Percentiles rank a stretch among this genome's conserved stretches.
Conservation (phyloP, 1,140 invertebrate genomes). For the Babylonia areolata region DNA sequence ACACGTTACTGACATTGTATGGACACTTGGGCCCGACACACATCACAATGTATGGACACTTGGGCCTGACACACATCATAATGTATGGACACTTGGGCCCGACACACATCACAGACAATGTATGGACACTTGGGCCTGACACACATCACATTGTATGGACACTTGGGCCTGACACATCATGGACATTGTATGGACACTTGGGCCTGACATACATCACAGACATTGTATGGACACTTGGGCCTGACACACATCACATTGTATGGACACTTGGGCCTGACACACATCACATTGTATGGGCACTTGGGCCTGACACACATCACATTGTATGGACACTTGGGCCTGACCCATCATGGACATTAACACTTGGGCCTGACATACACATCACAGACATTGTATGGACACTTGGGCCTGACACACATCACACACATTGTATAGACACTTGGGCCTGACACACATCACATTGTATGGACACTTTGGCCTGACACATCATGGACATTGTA, state of each 20-base stretch:
- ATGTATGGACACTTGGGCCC: too few species aligned
- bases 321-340: too few species aligned
- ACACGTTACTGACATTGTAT: too few species aligned
- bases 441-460: background rate
- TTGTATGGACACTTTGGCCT: background rate
- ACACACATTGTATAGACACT: background rate
- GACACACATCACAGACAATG: too few species aligned
- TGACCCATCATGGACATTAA: too few species aligned
- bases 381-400: background rate
- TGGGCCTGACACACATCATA: too few species aligned
- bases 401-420: background rate
- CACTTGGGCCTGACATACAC: too few species aligned
- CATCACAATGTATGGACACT: too few species aligned
- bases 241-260: background rate
- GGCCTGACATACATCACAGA: background rate
- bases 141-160: background rate
- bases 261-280: background rate
- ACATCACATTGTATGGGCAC: too few species aligned
- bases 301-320: too few species aligned
- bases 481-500: background rate
- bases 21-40: too few species aligned
- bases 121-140: too few species aligned
- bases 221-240: background rate
- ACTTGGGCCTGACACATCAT: background rate
- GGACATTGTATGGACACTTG: background rate